Percentiles rank a stretch among this genome's conserved stretches.
These are phyloP conservation scores for Elmis aenea DNA, from an alignment of 2,888 invertebrate species.

Conservation along the genomic window DNA sequence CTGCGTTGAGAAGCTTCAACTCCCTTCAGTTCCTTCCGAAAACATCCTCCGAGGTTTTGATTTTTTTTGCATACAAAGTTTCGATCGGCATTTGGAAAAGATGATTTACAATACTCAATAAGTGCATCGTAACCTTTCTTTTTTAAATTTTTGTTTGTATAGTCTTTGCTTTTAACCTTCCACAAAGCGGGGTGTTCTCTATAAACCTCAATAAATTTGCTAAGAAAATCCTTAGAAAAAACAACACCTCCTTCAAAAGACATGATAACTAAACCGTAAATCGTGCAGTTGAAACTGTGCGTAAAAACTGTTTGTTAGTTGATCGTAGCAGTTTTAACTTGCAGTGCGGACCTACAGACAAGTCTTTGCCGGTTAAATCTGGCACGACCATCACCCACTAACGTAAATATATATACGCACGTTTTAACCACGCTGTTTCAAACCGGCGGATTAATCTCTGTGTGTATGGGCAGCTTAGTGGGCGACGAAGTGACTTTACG, in stretches of 20 bases:
- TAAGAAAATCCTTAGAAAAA: slow-evolving; percentile 6
- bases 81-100: slow-evolving; percentile 2
- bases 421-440: slow-evolving; percentile 1
- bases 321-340: neutral
- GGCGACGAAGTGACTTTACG: too few relatives aligned
- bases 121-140: slow-evolving; percentile 9
- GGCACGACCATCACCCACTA: neutral
- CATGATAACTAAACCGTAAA: slow-evolving; percentile 8
- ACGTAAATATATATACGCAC: neutral
- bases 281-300: too few relatives aligned
- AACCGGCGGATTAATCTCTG: neutral
- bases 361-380: slow-evolving; percentile 1
- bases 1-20: slow-evolving; percentile 13
- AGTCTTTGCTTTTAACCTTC: slow-evolving; percentile 15
- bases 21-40: slow-evolving; percentile 18
- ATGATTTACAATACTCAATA: slow-evolving; percentile 6
- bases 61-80: slow-evolving; percentile 11
- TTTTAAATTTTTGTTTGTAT: slow-evolving; percentile 13
- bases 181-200: slow-evolving; percentile 12
- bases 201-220: slow-evolving; percentile 9
- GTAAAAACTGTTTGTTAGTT: too few relatives aligned
- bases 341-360: neutral
- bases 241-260: slow-evolving; percentile 10
- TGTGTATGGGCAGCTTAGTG: slow-evolving; percentile 3
- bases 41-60: slow-evolving; percentile 13